Percentiles rank a stretch among this genome's conserved stretches.
Conservation (phyloP, 2,113 vertebrate species). For the Oxygymnocypris stewartii region DNA sequence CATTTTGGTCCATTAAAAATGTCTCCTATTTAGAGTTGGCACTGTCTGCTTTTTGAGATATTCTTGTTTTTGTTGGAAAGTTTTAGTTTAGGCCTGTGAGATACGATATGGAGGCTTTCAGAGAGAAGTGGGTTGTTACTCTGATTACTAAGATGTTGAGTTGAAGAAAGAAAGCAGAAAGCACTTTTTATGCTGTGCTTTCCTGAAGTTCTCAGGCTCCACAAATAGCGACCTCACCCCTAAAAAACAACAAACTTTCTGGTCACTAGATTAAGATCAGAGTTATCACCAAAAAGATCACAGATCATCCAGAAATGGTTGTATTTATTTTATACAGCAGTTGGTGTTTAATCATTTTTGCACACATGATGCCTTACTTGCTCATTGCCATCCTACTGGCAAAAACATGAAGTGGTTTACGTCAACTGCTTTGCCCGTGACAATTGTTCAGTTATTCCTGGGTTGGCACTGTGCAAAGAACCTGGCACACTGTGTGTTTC, state of each 20-base stretch:
- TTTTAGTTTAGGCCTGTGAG: not conserved
- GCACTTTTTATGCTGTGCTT: not conserved
- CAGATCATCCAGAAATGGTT: not conserved
- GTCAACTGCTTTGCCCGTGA: slow-evolving; percentile 21
- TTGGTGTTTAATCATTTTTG: slow-evolving; percentile 8
- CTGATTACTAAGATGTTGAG: slow-evolving; percentile 30
- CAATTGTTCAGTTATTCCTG: slow-evolving; percentile 45
- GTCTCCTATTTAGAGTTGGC: not conserved
- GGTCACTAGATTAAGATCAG: slow-evolving; percentile 15
- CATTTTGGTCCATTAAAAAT: not conserved
- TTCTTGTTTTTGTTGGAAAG: slow-evolving; percentile 29
- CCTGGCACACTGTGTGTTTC: slow-evolving; percentile 32
- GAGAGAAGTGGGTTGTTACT: slow-evolving; percentile 13
- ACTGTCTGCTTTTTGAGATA: not conserved
- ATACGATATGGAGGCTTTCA: slow-evolving; percentile 30
- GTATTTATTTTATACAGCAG: slow-evolving; percentile 9
- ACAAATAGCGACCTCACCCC: slow-evolving; percentile 19
- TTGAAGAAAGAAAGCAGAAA: not conserved
- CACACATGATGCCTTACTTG: not conserved
- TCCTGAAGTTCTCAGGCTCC: slow-evolving; percentile 18
- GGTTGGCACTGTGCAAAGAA: slow-evolving; percentile 13
- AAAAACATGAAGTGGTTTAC: slow-evolving; percentile 9
- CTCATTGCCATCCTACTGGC: not conserved
- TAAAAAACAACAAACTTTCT: slow-evolving; percentile 19
- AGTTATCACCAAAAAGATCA: slow-evolving; percentile 15